Evolutionary conservation across 2,113 vertebrate genomes (phyloP).

Genomic region (Trachemys scripta): DNA sequence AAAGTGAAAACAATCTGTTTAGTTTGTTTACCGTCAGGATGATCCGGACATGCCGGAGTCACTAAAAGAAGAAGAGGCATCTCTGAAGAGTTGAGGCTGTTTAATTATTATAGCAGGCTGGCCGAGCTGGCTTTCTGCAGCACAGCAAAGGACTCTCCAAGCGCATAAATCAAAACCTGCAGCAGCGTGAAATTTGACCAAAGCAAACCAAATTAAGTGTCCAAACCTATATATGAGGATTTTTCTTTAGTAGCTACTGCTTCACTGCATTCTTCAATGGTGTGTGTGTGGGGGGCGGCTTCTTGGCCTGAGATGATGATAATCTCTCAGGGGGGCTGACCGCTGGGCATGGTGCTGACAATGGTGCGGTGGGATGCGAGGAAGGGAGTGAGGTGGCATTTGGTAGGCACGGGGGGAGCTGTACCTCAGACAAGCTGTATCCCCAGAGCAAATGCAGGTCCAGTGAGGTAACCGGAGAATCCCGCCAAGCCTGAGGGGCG

Average conservation of each 20-base stretch:
- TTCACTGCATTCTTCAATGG: slow-evolving; percentile 16
- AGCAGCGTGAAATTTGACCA: slow-evolving; percentile 58
- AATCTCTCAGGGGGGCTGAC: background rate
- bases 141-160: slow-evolving; percentile 36
- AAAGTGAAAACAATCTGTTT: slow-evolving; percentile 56
- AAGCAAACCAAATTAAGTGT: slow-evolving; percentile 55
- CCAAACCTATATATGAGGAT: background rate
- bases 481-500: background rate
- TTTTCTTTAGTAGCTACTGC: slow-evolving; percentile 47
- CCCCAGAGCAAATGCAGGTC: background rate
- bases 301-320: slow-evolving; percentile 9
- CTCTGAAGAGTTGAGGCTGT: slow-evolving; percentile 19
- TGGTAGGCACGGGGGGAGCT: background rate
- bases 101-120: slow-evolving; percentile 53
- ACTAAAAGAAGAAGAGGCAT: slow-evolving; percentile 35
- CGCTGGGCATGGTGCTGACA: background rate
- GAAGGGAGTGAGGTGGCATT: background rate
- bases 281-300: background rate
- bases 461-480: fast-evolving
- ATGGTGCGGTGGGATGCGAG: background rate
- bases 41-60: slow-evolving; percentile 9
- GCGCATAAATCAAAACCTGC: slow-evolving; percentile 50
- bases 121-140: background rate
- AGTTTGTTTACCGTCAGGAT: slow-evolving; percentile 45
- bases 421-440: background rate